Percentiles rank a stretch among this genome's conserved stretches.
These are phyloP conservation scores for Artemia franciscana DNA, from an alignment of 1,140 invertebrate genomes.

Conservation along the genomic window DNA sequence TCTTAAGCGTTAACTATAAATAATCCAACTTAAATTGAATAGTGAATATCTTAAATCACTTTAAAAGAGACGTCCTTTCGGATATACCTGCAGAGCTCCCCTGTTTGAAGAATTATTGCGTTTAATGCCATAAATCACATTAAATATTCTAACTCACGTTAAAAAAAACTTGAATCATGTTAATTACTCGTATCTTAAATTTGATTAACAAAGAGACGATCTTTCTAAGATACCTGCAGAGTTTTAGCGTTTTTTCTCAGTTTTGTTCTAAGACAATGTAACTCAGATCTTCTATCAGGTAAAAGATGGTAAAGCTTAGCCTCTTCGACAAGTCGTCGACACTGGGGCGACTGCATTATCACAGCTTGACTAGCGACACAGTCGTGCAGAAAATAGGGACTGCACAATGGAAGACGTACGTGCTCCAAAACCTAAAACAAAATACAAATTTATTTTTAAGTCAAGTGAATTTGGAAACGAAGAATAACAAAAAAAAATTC, in stretches of 20 bases:
- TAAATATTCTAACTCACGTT: no score
- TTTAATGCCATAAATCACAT: no score
- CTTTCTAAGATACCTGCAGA: constrained; percentile 17
- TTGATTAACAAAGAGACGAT: no score
- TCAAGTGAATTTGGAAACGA: not conserved
- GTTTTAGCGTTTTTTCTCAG: constrained; percentile 18
- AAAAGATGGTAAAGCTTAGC: constrained; percentile 28
- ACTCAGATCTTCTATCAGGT: constrained; percentile 23
- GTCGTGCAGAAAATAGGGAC: constrained; percentile 33
- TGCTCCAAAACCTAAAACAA: constrained; percentile 24
- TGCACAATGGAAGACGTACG: constrained; percentile 29
- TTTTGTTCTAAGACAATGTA: constrained; percentile 19
- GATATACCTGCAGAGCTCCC: no score
- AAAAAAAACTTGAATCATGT: no score
- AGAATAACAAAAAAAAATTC: not conserved
- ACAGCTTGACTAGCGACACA: constrained; percentile 23
- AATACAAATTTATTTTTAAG: not conserved
- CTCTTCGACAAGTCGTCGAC: constrained; percentile 24
- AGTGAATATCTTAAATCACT: no score
- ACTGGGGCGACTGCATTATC: constrained; percentile 20
- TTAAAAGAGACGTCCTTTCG: no score
- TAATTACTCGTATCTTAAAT: no score
- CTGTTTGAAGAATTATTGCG: no score
- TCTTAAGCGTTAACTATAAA: no score
- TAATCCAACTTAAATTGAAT: no score